Evolutionary conservation across 2,113 vertebrate species (phyloP).

Genomic region (Urocolius indicus): DNA sequence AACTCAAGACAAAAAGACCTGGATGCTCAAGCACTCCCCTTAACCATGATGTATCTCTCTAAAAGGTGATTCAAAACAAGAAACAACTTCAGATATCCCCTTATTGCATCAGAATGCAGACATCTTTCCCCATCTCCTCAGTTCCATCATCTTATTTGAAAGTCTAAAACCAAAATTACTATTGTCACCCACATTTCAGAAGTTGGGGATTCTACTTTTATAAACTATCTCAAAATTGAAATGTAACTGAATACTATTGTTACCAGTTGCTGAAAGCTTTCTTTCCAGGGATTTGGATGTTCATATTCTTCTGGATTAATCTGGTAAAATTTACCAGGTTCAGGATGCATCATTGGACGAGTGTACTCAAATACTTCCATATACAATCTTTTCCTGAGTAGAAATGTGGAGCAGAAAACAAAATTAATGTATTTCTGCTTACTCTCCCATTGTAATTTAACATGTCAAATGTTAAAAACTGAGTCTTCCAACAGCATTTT

Average conservation of each 20-base stretch:
- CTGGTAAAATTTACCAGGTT: conserved; percentile 98
- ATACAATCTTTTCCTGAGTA: conserved; percentile 94
- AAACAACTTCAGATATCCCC: neutral
- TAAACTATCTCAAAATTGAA: neutral
- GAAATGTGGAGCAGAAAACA: neutral
- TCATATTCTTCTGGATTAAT: conserved; percentile 99
- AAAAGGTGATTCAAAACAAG: neutral
- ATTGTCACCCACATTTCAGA: neutral
- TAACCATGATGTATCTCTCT: neutral
- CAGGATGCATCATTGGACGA: conserved; percentile 99
- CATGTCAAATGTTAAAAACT: neutral
- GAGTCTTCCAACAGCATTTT: neutral
- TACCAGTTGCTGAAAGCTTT: conserved; percentile 99
- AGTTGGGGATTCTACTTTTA: neutral
- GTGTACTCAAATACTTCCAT: conserved; percentile 99
- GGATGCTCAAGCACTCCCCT: neutral
- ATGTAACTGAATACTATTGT: conserved; percentile 26
- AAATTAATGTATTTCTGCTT: neutral
- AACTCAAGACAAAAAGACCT: neutral
- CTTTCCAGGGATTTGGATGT: conserved; percentile 98
- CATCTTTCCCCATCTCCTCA: neutral
- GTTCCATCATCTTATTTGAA: neutral
- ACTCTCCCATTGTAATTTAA: neutral
- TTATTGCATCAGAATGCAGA: neutral
- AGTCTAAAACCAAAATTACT: neutral